Base-by-base conservation (phyloP, 2,797 vertebrate genomes). In the Cyclura pinguis region DNA sequence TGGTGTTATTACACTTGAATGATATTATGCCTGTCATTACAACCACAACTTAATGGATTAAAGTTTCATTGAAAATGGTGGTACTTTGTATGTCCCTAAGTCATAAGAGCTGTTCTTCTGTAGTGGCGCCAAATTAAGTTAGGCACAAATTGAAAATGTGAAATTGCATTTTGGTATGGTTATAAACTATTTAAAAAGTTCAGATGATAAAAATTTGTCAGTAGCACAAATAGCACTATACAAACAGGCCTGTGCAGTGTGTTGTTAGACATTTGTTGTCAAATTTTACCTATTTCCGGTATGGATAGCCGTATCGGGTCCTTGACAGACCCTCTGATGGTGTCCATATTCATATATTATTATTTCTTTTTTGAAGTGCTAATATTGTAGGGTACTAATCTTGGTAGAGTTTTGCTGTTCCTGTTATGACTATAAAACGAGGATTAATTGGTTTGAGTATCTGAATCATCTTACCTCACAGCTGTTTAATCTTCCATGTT, bases 1-100 rank as follows among this genome's bases (percentile, higher is more conserved):
- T 64, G 52, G 27, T 42, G 59, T 76, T 82, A 55, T 47, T 62
- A 14, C 9, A 20, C 55, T 35, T 22, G 22, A 76, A 20, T 76
- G 67, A 16, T 77, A 57, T 76, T 67, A 57, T 78, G 69, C 4
- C 35, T 87, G 35, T 52, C 52, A 74, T 82, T 64, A n/a, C 69
- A 83, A 67, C 24, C 57, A 78, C 27, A 72, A 27, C 67, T 85
- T 13, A n/a, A 14, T 80, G 32, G 38, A 59, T 80, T 16, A 16
- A 64, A 38, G 80, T 76, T 55, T 9, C 12, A 32, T 14, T 87
- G 80, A 84, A 90, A 90, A 77, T 20, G 14, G 80, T 67, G 24
- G 67, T 13, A 84, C 29, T 62, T 62, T 78, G 29, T n/a, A 78
- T 7, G 42, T 29, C 62, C 42, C 16, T 42, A 57, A 84, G 69